Evolutionary conservation across 2,888 invertebrate species (phyloP).

Genomic region (Fabriciana adippe): DNA sequence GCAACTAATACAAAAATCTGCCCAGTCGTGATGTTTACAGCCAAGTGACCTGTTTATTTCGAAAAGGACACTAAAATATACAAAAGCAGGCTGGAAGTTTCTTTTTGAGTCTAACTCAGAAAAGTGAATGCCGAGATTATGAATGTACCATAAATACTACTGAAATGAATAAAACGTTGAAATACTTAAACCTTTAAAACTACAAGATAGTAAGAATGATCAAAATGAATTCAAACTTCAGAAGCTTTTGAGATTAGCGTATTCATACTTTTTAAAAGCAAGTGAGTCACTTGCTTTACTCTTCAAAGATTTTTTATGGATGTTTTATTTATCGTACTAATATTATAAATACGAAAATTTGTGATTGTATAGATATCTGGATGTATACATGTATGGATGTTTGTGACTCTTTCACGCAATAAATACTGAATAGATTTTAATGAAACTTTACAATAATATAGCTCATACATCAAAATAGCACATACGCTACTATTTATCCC

Average conservation of each 20-base stretch:
- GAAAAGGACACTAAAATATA: constrained; percentile 29
- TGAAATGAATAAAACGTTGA: constrained; percentile 33
- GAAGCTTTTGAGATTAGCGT: constrained; percentile 30
- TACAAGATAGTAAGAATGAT: constrained; percentile 32
- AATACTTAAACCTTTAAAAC: constrained; percentile 34
- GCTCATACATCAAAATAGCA: no score
- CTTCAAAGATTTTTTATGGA: background rate
- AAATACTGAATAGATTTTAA: no score
- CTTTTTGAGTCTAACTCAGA: constrained; percentile 29
- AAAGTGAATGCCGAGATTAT: constrained; percentile 32
- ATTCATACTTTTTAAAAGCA: constrained; percentile 27
- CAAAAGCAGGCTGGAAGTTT: constrained; percentile 23
- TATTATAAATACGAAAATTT: no score
- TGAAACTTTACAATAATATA: no score
- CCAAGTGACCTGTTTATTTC: constrained; percentile 33
- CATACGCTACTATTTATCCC: no score
- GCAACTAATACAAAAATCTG: constrained; percentile 20
- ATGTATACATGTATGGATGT: no score
- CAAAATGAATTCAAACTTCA: constrained; percentile 30
- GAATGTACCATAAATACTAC: constrained; percentile 31
- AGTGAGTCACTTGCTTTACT: constrained; percentile 15
- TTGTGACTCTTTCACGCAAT: no score
- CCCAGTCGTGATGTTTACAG: constrained; percentile 12
- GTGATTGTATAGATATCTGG: no score
- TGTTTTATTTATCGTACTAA: no score